Percentiles rank a stretch among this genome's conserved stretches.
phyloP scores from a whole-genome alignment of 2,113 vertebrate species.

The Petrocephalus microphthalmus region DNA sequence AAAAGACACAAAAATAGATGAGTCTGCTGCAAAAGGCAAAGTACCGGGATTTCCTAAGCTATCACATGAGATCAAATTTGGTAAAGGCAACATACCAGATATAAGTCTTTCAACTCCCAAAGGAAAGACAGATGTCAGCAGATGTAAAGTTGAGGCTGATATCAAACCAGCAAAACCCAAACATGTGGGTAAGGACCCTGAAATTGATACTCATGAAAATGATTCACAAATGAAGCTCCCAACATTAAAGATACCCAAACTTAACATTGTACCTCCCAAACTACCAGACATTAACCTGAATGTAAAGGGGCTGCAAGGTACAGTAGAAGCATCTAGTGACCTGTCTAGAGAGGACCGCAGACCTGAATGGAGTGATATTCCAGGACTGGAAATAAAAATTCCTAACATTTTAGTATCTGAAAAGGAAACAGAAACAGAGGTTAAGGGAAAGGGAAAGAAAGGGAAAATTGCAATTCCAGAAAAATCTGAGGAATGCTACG shows the following conservation, averaged over 20 bases:
- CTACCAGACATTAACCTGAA: slow-evolving; percentile 26
- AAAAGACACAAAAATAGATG: slow-evolving; percentile 22
- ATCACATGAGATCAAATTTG: slow-evolving; percentile 12
- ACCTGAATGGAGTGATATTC: slow-evolving; percentile 5
- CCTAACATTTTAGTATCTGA: slow-evolving; percentile 56
- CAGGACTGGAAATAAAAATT: slow-evolving; percentile 45
- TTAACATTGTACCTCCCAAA: slow-evolving; percentile 41
- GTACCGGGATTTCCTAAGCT: not conserved
- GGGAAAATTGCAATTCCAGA: slow-evolving; percentile 41
- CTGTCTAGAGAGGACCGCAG: not conserved
- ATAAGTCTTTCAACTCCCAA: not conserved
- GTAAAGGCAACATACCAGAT: not conserved
- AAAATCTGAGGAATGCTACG: slow-evolving; percentile 36
- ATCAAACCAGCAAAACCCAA: slow-evolving; percentile 12
- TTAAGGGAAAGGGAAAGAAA: slow-evolving; percentile 40
- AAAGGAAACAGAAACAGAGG: slow-evolving; percentile 43
- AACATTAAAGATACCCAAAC: slow-evolving; percentile 39
- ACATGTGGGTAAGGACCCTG: not conserved
- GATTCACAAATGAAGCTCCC: slow-evolving; percentile 28
- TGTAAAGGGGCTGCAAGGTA: slow-evolving; percentile 25
- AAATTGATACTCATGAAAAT: not conserved
- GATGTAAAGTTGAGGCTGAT: not conserved
- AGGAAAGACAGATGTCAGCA: slow-evolving; percentile 7
- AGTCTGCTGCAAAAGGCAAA: not conserved
- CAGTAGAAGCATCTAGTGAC: slow-evolving; percentile 6